Conservation (phyloP, 2,113 vertebrate genomes). For the Apaloderma vittatum region DNA sequence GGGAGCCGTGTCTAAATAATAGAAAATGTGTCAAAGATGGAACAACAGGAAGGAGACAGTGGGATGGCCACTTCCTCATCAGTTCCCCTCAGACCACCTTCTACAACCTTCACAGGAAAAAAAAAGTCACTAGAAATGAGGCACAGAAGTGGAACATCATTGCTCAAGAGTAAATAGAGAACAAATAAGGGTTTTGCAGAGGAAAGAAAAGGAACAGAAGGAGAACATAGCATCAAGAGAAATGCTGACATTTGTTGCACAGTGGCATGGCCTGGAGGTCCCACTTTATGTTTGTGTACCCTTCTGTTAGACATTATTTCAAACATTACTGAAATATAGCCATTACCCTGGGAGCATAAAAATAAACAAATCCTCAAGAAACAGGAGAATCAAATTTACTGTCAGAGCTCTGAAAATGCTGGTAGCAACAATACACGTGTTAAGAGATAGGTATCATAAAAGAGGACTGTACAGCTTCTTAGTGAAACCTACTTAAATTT, state of each 20-base stretch:
- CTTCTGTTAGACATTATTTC: background rate
- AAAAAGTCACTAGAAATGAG: background rate
- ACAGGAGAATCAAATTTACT: conserved; percentile 14
- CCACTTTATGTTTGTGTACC: background rate
- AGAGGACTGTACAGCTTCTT: background rate
- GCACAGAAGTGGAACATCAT: background rate
- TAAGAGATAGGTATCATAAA: conserved; percentile 15
- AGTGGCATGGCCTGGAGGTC: background rate
- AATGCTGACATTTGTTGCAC: background rate
- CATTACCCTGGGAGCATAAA: background rate
- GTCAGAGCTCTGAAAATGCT: conserved; percentile 22
- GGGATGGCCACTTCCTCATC: background rate
- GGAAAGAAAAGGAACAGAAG: background rate
- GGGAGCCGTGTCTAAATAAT: background rate
- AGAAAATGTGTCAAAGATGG: background rate
- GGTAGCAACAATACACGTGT: background rate
- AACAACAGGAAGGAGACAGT: background rate
- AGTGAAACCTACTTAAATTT: background rate
- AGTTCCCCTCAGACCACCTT: background rate
- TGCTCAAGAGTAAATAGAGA: background rate
- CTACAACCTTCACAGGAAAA: background rate
- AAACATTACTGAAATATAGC: background rate
- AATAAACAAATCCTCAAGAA: conserved; percentile 20
- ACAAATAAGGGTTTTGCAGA: background rate
- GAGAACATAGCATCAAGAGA: background rate